phyloP scores from a whole-genome alignment of 2,888 invertebrate species.

The Zhuqinia jingwanae region DNA sequence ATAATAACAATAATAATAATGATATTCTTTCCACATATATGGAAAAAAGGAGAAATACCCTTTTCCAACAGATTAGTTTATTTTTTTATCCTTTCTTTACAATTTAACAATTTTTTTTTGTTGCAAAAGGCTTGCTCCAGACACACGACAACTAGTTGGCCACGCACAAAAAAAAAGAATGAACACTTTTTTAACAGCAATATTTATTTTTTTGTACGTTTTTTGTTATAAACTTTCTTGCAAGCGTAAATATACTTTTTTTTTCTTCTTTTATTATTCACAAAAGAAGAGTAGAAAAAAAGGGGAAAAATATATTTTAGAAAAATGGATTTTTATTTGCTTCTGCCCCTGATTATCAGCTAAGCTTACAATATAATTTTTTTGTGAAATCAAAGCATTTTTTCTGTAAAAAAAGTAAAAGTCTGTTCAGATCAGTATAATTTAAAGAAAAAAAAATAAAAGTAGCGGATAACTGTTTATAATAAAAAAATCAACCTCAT shows the following conservation, averaged over 20 bases:
- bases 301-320: too few relatives aligned
- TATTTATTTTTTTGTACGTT: slow-evolving; percentile 40
- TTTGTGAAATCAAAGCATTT: too few relatives aligned
- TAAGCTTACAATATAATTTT: not conserved
- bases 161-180: not conserved
- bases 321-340: not conserved
- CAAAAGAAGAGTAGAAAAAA: slow-evolving; percentile 42
- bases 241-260: slow-evolving; percentile 1
- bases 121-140: slow-evolving; percentile 36
- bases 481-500: slow-evolving; percentile 40
- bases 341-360: slow-evolving; percentile 54
- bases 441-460: not conserved
- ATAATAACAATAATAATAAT: too few relatives aligned
- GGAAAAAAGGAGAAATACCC: slow-evolving; percentile 69
- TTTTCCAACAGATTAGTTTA: slow-evolving; percentile 80
- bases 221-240: slow-evolving; percentile 13
- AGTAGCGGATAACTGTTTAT: not conserved
- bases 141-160: slow-evolving; percentile 63
- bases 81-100: slow-evolving; percentile 68
- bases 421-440: too few relatives aligned
- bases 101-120: slow-evolving; percentile 65
- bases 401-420: too few relatives aligned
- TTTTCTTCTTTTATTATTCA: slow-evolving; percentile 42
- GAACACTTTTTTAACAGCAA: slow-evolving; percentile 59
- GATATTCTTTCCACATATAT: slow-evolving; percentile 65